Percentiles rank a stretch among this genome's conserved stretches.
phyloP scores from a whole-genome alignment of 2,797 vertebrate species.

The Enteromius thamalakanensis region DNA sequence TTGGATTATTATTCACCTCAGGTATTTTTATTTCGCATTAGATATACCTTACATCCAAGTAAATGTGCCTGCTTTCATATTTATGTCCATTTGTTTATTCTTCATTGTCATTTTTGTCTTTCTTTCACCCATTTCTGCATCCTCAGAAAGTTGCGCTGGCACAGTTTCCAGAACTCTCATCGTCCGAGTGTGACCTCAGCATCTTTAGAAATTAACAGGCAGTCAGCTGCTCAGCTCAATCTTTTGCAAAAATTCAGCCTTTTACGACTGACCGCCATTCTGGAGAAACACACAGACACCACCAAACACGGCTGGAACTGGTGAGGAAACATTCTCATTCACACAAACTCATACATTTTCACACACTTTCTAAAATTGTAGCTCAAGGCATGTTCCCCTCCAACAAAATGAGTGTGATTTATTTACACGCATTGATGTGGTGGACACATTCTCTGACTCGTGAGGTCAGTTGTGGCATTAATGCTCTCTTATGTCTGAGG shows the following conservation, averaged over 20 bases:
- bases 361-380: background rate
- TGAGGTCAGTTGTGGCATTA: conserved; percentile 28
- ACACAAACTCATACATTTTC: background rate
- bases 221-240: conserved; percentile 85
- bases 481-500: conserved; percentile 21
- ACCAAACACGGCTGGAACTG: conserved; percentile 83
- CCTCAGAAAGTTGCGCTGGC: conserved; percentile 85
- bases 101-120: background rate
- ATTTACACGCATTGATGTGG: background rate
- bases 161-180: conserved; percentile 89
- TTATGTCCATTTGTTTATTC: background rate
- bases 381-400: background rate
- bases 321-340: conserved; percentile 69
- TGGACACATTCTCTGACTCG: background rate
- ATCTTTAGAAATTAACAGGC: conserved; percentile 85
- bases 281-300: conserved; percentile 83
- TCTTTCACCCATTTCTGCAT: background rate
- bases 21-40: background rate
- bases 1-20: background rate
- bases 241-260: conserved; percentile 86
- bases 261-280: conserved; percentile 82
- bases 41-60: background rate
- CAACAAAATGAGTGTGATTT: background rate
- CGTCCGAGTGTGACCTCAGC: conserved; percentile 85
- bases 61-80: background rate